Base-by-base conservation (phyloP, 2,113 vertebrate species). In the Pterocles burchelli region DNA sequence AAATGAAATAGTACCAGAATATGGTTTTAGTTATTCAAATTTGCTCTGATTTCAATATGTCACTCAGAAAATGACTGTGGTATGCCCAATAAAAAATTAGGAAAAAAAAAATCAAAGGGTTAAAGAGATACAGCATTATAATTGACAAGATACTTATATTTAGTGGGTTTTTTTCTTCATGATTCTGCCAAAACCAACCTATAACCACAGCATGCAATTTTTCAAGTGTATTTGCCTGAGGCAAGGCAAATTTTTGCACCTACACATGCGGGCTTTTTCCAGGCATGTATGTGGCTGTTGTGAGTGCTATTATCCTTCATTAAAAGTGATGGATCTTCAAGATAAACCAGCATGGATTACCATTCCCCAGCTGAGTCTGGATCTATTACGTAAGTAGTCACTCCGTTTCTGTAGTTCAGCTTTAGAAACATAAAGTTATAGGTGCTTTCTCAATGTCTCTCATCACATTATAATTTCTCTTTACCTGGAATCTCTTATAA, bases 391-490 rank as follows among this genome's bases (percentile, higher is more conserved):
- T 89, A 91, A 81, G 70, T n/a, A 92, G 67, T 71, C 57, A 72
- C 52, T 81, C 34, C 48, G 67, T 89, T 94, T 89, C 95, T 89
- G 21, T 45, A 93, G 68, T 52, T 94, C 89, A 91, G 85, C 73
- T 93, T 94, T 78, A 86, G 70, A 80, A 91, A 92, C 81, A 86
- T 38, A 17, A 85, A 92, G 62, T n/a, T 85, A 36, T 52, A 71
- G 48, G 43, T 41, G 80, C 75, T 87, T 85, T 86, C 82, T 63
- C 75, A 67, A 41, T 36, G n/a, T 95, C 96, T 97, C 94, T 97
- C 97, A 97, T 96, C 95, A 97, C 95, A 43, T 95, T 88, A 95
- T 66, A 95, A 96, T 97, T 95, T 96, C 82, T 43, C 83, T 88
- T 90, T 73, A 82, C 91, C 86, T 93, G 85, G 96, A 95, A 93